Percentiles rank a stretch among this genome's conserved stretches.
phyloP scores from a whole-genome alignment of 2,113 vertebrate species.

The Larimichthys polyactis region DNA sequence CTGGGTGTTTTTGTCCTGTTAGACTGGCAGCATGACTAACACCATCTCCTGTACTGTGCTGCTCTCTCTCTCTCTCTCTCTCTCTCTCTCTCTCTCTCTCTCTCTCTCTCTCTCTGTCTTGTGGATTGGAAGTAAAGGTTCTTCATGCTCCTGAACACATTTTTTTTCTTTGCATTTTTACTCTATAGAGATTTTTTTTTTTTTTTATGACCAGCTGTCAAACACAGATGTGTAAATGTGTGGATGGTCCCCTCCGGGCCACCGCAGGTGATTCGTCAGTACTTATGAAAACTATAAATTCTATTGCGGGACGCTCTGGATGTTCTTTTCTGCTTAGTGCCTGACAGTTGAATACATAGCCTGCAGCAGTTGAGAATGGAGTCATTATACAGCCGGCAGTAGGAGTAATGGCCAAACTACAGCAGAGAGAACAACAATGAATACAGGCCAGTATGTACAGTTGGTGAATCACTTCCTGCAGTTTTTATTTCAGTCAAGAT shows the following conservation, averaged over 20 bases:
- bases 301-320: not conserved
- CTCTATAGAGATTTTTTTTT: not conserved
- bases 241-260: not conserved
- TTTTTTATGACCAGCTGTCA: conserved; percentile 32
- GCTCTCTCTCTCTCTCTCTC: not conserved
- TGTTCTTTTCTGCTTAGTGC: not conserved
- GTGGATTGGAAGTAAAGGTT: conserved; percentile 7
- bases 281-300: conserved; percentile 20
- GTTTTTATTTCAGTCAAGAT: not conserved
- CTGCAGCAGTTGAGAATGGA: not conserved
- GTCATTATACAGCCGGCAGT: not conserved
- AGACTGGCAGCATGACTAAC: conserved; percentile 25
- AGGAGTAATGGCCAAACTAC: not conserved
- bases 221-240: conserved; percentile 27
- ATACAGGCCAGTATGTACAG: not conserved
- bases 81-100: too few species aligned
- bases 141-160: not conserved
- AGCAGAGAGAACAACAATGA: not conserved
- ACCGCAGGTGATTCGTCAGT: not conserved
- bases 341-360: not conserved
- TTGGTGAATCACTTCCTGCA: not conserved
- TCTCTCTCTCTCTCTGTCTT: not conserved
- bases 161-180: conserved; percentile 9
- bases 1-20: conserved; percentile 21
- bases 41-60: not conserved